phyloP scores from a whole-genome alignment of 1,140 invertebrate species.

The Drosophila parvula region DNA sequence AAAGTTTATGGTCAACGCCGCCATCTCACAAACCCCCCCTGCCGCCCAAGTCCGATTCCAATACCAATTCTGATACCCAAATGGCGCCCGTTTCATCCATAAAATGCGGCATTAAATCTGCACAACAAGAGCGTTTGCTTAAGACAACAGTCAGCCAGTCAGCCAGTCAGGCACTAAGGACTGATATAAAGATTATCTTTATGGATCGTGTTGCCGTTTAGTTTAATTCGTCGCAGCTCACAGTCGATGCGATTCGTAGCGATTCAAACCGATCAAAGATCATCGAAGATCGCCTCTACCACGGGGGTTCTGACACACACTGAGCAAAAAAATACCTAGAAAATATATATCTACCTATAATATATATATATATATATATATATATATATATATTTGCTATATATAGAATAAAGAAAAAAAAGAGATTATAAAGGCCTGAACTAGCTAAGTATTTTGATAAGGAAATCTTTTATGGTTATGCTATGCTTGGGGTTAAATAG shows the following conservation, averaged over 20 bases:
- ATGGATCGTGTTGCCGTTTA: conserved; percentile 59
- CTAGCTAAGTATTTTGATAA: no score
- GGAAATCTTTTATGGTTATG: no score
- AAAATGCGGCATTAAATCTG: conserved; percentile 62
- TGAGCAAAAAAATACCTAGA: neutral
- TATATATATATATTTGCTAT: no score
- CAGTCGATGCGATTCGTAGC: conserved; percentile 6
- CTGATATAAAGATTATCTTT: conserved; percentile 51
- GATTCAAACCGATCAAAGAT: conserved; percentile 23
- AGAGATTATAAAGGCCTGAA: no score
- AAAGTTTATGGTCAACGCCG: conserved; percentile 62
- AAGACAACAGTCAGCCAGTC: conserved; percentile 51
- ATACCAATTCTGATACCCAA: neutral
- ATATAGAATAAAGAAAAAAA: no score
- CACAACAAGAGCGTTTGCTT: conserved; percentile 36
- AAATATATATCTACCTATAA: no score
- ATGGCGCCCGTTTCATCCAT: conserved; percentile 49
- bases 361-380: no score
- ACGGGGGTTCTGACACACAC: conserved; percentile 5
- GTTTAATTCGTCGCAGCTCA: conserved; percentile 37
- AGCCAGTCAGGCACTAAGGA: conserved; percentile 19
- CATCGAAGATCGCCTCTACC: conserved; percentile 9
- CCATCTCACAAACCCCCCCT: no score
- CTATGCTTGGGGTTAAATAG: neutral
- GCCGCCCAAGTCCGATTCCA: neutral